Percentiles rank a stretch among this genome's conserved stretches.
phyloP scores from a whole-genome alignment of 2,113 vertebrate species.

The Pterocles gutturalis region DNA sequence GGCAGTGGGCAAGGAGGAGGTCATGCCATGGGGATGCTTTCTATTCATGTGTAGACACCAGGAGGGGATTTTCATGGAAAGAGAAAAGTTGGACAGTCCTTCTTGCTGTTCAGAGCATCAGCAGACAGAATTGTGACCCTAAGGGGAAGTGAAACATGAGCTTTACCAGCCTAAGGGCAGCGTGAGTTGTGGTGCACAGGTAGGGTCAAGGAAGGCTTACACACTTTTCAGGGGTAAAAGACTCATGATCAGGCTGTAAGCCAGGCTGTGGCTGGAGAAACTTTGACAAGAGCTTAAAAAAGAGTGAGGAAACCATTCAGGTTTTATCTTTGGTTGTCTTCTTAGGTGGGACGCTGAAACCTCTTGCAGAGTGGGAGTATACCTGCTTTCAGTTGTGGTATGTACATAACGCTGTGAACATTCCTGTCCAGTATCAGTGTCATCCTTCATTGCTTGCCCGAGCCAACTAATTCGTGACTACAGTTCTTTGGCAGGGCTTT shows the following conservation, averaged over 20 bases:
- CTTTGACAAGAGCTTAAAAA: not conserved
- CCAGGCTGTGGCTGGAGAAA: not conserved
- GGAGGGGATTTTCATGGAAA: not conserved
- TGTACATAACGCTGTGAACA: not conserved
- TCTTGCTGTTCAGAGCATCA: not conserved
- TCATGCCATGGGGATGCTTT: not conserved
- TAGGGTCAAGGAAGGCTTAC: not conserved
- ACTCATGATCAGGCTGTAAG: not conserved
- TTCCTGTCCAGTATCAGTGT: not conserved
- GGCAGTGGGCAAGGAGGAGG: not conserved
- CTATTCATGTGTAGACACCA: not conserved
- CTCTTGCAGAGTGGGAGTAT: not conserved
- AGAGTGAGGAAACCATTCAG: not conserved
- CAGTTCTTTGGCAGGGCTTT: not conserved
- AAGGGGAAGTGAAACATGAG: not conserved
- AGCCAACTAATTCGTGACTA: not conserved
- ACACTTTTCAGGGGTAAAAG: not conserved
- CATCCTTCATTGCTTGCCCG: not conserved
- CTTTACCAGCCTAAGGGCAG: not conserved
- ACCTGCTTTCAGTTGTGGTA: not conserved
- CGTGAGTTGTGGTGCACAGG: rapidly evolving
- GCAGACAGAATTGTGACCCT: not conserved
- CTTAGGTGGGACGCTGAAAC: not conserved
- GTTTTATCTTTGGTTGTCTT: not conserved
- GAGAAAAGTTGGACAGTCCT: not conserved